Base-by-base conservation (phyloP, 2,113 vertebrate species). In the Vulpes ferrilata region DNA sequence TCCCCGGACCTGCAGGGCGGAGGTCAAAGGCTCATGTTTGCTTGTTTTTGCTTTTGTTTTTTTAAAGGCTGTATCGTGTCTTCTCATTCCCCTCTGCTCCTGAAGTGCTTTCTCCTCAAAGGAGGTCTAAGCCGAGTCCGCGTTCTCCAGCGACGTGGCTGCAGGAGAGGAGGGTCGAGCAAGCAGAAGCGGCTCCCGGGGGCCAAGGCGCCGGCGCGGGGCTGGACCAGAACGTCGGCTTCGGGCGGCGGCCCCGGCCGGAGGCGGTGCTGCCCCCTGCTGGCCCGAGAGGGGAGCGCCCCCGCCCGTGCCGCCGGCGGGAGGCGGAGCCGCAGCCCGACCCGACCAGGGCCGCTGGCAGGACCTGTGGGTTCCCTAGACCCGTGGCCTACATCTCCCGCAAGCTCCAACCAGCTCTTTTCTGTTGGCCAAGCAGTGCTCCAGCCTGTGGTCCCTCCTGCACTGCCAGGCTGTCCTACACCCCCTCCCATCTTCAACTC, bases 211-310 rank as follows among this genome's bases (percentile, higher is more conserved):
- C 22, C 22, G 73, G 80, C 23, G 60, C 22, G 27, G 64, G 13
- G 11, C 55, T 3, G 6, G 90, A 48, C 27, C 22, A 7, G 62
- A 43, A 19, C 11, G 0, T 2, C 11, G 3, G 48, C 65, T 12
- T 55, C 55, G 55, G 3, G 65, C 7, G 55, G 80, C 8, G 15
- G 71, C 74, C 60, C 2, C 30, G 16, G 60, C 17, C 5, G 65
- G 43, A 27, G 25, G 32, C 12, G 7, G 84, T 87, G 96, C 84
- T 95, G 94, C 94, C 97, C 57, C 32, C 97, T 97, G 96, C 92
- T 83, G 97, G 90, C 76, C 3, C 2, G 2, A 3, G 3, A 12
- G 87, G 20, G 53, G 48, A 57, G 51, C 17, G 0, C 65, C 43
- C 64, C 8, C 0, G 0, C 19, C 76, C 27, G 2, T 2, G 23